These are phyloP conservation scores for Xenotilapia longispinis DNA, from an alignment of 2,113 vertebrate species.

Conservation along the genomic window DNA sequence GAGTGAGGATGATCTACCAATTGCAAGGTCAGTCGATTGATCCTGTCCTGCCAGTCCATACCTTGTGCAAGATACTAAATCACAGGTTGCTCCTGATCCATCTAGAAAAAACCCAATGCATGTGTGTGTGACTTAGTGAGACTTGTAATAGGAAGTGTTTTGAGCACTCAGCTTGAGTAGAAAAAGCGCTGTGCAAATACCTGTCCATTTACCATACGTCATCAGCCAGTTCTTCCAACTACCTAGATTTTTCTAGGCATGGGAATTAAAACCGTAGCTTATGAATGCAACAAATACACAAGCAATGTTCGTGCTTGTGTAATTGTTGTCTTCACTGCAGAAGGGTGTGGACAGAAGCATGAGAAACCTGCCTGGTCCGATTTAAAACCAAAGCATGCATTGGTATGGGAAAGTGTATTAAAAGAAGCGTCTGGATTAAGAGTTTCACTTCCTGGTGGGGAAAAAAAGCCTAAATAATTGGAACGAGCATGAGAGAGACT, in stretches of 20 bases:
- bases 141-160: not conserved
- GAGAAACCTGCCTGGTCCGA: not conserved
- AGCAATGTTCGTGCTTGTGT: not conserved
- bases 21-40: not conserved
- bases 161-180: not conserved
- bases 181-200: not conserved
- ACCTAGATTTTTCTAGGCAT: not conserved
- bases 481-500: not conserved
- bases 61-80: not conserved
- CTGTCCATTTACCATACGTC: fast-evolving
- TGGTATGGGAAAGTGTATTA: not conserved
- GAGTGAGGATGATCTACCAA: not conserved
- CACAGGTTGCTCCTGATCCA: not conserved
- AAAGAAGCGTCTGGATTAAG: not conserved
- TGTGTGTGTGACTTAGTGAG: not conserved
- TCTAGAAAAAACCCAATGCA: not conserved
- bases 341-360: not conserved
- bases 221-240: not conserved
- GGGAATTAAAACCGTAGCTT: not conserved
- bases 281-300: not conserved
- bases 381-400: not conserved
- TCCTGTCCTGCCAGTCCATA: not conserved
- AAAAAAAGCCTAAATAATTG: not conserved
- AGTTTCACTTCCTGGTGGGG: not conserved
- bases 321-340: not conserved